Conservation (phyloP, 1,140 invertebrate genomes). For the Drosophila pallidifrons region DNA sequence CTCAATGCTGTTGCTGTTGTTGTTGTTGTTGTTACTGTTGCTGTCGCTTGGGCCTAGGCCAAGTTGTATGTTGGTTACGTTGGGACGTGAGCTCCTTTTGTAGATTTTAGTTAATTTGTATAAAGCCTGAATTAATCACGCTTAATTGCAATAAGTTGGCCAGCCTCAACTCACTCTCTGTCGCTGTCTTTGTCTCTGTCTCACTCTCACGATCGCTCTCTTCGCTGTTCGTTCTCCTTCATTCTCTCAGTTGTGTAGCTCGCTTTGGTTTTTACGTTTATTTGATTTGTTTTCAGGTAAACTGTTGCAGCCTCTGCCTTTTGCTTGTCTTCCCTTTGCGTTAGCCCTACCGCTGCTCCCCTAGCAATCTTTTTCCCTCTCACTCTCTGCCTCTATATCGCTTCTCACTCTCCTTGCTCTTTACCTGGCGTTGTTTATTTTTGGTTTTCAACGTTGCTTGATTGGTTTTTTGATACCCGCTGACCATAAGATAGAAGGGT, state of each 20-base stretch:
- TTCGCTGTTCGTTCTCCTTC: neutral
- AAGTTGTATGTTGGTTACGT: conserved; percentile 30
- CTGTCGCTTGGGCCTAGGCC: conserved; percentile 35
- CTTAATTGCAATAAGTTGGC: conserved; percentile 77
- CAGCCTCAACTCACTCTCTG: conserved; percentile 7
- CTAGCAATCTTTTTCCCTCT: neutral
- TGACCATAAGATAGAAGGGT: no score
- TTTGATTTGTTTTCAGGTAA: conserved; percentile 82
- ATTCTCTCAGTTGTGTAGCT: conserved; percentile 9
- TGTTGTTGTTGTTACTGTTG: conserved; percentile 20
- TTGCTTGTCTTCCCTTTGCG: conserved; percentile 38
- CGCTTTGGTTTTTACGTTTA: conserved; percentile 56
- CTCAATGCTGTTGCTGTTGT: conserved; percentile 1
- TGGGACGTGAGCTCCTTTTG: conserved; percentile 54
- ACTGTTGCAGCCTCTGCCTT: conserved; percentile 79
- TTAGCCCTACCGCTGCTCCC: conserved; percentile 1
- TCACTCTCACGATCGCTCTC: neutral
- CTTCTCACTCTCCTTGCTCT: conserved; percentile 44
- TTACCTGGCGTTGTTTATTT: conserved; percentile 80
- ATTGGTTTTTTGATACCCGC: conserved; percentile 60
- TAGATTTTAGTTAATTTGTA: conserved; percentile 80
- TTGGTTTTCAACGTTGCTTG: conserved; percentile 79
- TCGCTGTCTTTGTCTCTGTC: conserved; percentile 6
- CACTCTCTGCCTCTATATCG: neutral
- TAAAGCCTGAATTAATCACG: conserved; percentile 82